These are phyloP conservation scores for Orussus abietinus DNA, from an alignment of 1,140 invertebrate species.

Conservation along the genomic window DNA sequence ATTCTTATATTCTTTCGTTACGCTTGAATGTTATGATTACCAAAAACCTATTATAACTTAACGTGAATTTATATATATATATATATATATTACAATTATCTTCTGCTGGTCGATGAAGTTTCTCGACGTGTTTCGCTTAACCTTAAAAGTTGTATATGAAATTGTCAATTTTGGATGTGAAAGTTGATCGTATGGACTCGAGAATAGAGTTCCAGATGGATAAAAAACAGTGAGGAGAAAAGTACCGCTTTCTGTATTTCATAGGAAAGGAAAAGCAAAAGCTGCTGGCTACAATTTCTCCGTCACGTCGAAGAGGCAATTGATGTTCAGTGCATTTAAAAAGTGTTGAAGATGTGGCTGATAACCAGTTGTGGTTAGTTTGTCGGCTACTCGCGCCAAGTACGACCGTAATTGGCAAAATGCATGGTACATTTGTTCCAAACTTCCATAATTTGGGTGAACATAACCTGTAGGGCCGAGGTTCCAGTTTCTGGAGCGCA, in stretches of 20 bases:
- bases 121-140: no score
- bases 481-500: conserved; percentile 40
- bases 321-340: conserved; percentile 48
- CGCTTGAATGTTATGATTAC: no score
- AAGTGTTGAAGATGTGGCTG: conserved; percentile 50
- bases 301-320: conserved; percentile 40
- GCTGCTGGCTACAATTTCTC: conserved; percentile 21
- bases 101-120: no score
- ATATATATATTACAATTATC: no score
- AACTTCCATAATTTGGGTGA: conserved; percentile 39
- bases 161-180: no score
- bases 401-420: conserved; percentile 46
- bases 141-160: no score
- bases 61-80: no score
- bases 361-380: conserved; percentile 46
- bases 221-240: neutral
- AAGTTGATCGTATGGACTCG: no score
- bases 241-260: conserved; percentile 14
- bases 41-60: no score
- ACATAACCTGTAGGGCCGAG: conserved; percentile 19
- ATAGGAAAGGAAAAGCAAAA: no score
- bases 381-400: conserved; percentile 43
- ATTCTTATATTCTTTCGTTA: no score
- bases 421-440: conserved; percentile 44
- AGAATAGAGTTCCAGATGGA: neutral